Evolutionary conservation across 2,888 invertebrate genomes (phyloP), one percentile per base, ranked within the genome.

Genomic region (Nephrotoma guestfalica): DNA sequence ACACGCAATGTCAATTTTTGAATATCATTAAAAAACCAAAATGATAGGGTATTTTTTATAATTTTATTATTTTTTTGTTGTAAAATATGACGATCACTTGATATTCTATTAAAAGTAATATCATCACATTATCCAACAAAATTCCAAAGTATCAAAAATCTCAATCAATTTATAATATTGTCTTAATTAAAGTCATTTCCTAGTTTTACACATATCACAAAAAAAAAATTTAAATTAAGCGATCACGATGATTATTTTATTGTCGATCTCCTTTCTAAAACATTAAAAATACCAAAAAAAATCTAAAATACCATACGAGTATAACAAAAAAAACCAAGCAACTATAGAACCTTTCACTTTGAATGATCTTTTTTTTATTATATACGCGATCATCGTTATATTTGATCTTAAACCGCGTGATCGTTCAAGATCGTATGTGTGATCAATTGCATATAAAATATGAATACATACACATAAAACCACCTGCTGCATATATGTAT

Each of bases 1-100:
- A 84, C 84, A 84, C 84, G 84, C 84, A 84, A 84, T 84, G 84
- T 84, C 84, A 84, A 84, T 84, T 84, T 71, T 84, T 84, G 42
- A 84, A 84, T 84, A 84, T 84, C 84, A 84, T 84, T 84, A 84
- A n/a, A 84, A 42, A 41, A 41, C 42, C 15, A 30, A 84, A 84
- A 84, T 71, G 71, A 71, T 71, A 71, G 71, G 71, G 71, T 71
- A 2, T 71, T 71, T 57, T 57, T 57, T 57, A 15, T 71, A 71
- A 15, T 5, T 57, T 57, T 57, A 15, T 71, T 30, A 15, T 5
- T 57, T 71, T 71, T 30, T 71, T 71, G 30, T 71, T 71, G 11
- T 9, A 71, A 71, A 71, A 30, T 71, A 71, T 71, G 71, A 71
- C 71, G 71, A 71, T 71, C 71, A 71, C 71, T 71, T 71, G 71